These are phyloP conservation scores for Cephus cinctus DNA, from an alignment of 1,140 invertebrate genomes.

Conservation along the genomic window DNA sequence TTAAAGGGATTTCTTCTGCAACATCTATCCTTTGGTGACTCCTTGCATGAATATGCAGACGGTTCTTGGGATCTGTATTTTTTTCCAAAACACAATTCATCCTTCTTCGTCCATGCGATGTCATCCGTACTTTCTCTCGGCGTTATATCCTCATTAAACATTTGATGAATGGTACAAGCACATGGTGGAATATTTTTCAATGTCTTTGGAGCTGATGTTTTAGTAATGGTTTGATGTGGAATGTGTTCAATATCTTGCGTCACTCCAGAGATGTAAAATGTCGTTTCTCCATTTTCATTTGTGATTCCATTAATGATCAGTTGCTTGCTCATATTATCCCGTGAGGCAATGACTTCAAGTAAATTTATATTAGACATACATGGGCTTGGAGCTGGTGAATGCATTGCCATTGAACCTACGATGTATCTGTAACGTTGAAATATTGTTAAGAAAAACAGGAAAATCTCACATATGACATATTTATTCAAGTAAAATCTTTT, in stretches of 20 bases:
- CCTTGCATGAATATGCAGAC: conserved; percentile 23
- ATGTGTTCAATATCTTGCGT: conserved; percentile 23
- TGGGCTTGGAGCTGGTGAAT: conserved; percentile 30
- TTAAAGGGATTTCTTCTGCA: conserved; percentile 28
- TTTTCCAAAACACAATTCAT: conserved; percentile 28
- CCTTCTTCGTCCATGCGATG: conserved; percentile 22
- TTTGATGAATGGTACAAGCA: conserved; percentile 25
- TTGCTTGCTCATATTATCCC: conserved; percentile 27
- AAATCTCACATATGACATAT: too few species aligned
- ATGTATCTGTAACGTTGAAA: too few species aligned
- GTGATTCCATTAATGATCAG: conserved; percentile 28
- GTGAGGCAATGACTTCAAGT: conserved; percentile 21
- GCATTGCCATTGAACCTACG: conserved; percentile 30
- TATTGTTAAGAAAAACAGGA: too few species aligned
- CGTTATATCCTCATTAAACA: conserved; percentile 17
- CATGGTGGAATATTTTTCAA: conserved; percentile 36
- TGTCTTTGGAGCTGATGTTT: conserved; percentile 1
- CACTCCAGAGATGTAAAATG: conserved; percentile 25
- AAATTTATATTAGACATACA: conserved; percentile 19
- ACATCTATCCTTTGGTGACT: conserved; percentile 25
- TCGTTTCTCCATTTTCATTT: conserved; percentile 23
- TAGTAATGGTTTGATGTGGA: conserved; percentile 17
- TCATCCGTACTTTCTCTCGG: conserved; percentile 16
- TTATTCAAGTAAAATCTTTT: too few species aligned
- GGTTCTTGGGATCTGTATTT: conserved; percentile 25